A percentile compares a stretch with the other conserved stretches of the same genome.
phyloP scores from a whole-genome alignment of 2,113 vertebrate genomes.

The Pontoporia blainvillei region DNA sequence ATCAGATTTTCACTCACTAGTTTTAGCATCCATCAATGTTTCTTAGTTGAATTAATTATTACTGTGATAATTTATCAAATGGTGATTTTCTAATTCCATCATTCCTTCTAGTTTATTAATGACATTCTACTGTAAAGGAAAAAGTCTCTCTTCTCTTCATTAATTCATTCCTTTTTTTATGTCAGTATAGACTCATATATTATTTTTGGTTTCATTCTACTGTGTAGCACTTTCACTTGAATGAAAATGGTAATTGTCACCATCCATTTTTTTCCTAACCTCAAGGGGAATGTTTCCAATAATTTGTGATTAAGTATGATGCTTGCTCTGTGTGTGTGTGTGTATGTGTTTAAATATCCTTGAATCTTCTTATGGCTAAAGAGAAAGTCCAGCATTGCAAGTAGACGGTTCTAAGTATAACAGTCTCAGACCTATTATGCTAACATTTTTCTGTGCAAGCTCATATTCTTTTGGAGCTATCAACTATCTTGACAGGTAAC shows the following conservation, averaged over 20 bases:
- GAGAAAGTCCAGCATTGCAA: not conserved
- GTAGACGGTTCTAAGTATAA: not conserved
- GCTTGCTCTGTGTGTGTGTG: no score
- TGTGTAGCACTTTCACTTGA: not conserved
- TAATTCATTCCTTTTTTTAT: not conserved
- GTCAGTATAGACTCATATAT: not conserved
- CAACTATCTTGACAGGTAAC: not conserved
- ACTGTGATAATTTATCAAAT: not conserved
- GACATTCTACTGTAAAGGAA: not conserved
- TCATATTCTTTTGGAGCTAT: not conserved
- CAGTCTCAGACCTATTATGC: not conserved
- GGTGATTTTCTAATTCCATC: not conserved
- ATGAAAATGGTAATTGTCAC: not conserved
- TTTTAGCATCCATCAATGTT: not conserved
- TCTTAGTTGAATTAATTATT: constrained; percentile 30
- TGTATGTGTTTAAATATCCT: not conserved
- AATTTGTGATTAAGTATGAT: not conserved
- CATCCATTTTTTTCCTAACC: not conserved
- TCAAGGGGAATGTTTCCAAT: not conserved
- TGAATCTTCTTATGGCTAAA: not conserved
- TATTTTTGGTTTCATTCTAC: not conserved
- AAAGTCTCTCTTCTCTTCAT: not conserved
- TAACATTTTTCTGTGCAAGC: not conserved
- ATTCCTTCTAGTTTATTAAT: not conserved
- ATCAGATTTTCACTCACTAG: not conserved